Base-by-base conservation (phyloP, 2,888 invertebrate species). In the Agrotis exclamationis region DNA sequence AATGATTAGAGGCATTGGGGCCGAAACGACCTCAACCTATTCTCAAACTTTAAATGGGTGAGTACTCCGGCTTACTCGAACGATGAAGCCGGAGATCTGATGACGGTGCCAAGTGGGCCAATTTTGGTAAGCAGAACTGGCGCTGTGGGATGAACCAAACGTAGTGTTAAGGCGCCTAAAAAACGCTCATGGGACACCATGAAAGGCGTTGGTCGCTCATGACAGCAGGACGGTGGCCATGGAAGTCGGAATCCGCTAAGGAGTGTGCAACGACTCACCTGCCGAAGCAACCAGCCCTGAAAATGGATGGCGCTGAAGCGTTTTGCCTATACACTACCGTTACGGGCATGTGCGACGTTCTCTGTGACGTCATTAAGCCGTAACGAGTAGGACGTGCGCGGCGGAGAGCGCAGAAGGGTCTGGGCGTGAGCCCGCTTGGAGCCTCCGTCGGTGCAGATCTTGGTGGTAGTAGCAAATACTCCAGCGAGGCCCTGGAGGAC, bases 51-150 rank as follows among this genome's bases (percentile, higher is more conserved):
- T 97, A 96, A 97, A 97, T 97, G 96, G 97, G 97, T 97, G 96
- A 97, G 97, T 97, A 93, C 95, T 95, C 95, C 93, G 96, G 95
- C 96, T 97, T 97, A 93, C 96, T 97, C 93, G 91, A 96, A 92
- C 69, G 81, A 88, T 94, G 96, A 96, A 96, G 95, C 92, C 94
- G 93, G 93, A 93, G 93, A 89, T 91, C 90, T 92, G 94, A 96
- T 95, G 93, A 94, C 95, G 96, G 96, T 96, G 96, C 96, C 97
- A 95, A 97, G 97, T 97, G 97, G 97, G 97, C 97, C 97, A 97
- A 92, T 97, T 97, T 97, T 97, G 97, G 97, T 97, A 97, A 97
- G 97, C 97, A 97, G 97, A 97, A 97, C 97, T 97, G 97, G 97
- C 97, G 97, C 96, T 97, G 97, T 96, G 97, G 97, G 97, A 97